Evolutionary conservation across 2,888 invertebrate genomes (phyloP).

Genomic region (Noctua janthe): DNA sequence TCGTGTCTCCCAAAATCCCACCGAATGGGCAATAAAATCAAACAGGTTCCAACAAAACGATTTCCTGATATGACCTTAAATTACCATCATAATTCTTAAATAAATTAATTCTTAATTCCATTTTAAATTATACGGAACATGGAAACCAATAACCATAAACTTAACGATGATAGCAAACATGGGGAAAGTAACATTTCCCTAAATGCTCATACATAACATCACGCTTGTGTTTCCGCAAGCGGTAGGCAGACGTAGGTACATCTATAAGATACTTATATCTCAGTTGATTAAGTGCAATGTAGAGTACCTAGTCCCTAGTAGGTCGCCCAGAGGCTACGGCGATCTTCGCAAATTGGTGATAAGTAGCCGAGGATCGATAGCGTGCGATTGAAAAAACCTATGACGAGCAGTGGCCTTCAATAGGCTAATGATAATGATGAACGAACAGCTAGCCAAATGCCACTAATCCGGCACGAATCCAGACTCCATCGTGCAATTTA

Average conservation of each 20-base stretch:
- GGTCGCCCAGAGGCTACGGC: background rate
- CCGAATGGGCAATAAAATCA: background rate
- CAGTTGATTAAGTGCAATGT: background rate
- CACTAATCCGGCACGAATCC: background rate
- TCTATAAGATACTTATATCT: background rate
- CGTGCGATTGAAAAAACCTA: background rate
- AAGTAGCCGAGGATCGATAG: background rate
- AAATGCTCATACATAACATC: background rate
- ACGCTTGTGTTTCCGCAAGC: background rate
- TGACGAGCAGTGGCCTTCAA: background rate
- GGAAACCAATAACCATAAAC: conserved; percentile 37
- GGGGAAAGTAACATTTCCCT: background rate
- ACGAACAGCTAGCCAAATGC: background rate
- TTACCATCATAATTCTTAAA: conserved; percentile 18
- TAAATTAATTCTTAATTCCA: conserved; percentile 15
- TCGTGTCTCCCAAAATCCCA: background rate
- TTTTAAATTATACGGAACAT: conserved; percentile 29
- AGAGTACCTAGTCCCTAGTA: background rate
- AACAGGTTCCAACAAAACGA: background rate
- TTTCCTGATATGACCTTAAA: conserved; percentile 8
- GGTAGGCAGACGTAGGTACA: background rate
- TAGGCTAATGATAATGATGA: background rate
- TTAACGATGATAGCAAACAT: conserved; percentile 29
- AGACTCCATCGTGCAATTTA: background rate
- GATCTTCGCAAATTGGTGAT: background rate